A percentile compares a stretch with the other conserved stretches of the same genome.
These are phyloP conservation scores for Heliconius congener DNA, from an alignment of 1,140 invertebrate genomes.

Conservation along the genomic window DNA sequence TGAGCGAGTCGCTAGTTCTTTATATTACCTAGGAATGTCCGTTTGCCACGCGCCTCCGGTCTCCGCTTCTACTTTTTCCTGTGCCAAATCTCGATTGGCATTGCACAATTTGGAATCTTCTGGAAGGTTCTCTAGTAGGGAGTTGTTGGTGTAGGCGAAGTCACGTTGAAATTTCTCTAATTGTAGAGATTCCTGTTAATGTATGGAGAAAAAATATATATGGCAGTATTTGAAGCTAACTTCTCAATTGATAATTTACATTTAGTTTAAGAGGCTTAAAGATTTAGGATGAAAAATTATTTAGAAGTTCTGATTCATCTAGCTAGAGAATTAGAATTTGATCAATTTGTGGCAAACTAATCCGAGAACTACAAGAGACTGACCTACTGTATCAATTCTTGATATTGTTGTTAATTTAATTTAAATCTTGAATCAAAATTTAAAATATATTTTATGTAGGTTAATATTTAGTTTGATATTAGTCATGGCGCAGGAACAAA, in stretches of 20 bases:
- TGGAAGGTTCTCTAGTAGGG: slow-evolving; percentile 41
- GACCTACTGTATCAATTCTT: no score
- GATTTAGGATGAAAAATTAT: no score
- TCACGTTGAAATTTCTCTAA: slow-evolving; percentile 59
- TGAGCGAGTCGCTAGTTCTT: no score
- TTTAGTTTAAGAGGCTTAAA: no score
- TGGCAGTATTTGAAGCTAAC: not conserved
- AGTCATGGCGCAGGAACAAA: no score
- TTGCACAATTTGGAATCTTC: slow-evolving; percentile 49
- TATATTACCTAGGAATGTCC: not conserved
- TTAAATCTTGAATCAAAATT: no score
- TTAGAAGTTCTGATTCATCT: not conserved
- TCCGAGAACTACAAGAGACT: not conserved
- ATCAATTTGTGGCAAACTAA: no score
- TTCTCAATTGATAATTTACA: no score
- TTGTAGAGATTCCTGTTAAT: slow-evolving; percentile 58
- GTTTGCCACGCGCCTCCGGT: slow-evolving; percentile 29
- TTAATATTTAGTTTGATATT: no score
- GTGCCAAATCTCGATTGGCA: slow-evolving; percentile 52
- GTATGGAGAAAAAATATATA: not conserved
- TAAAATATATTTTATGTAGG: no score
- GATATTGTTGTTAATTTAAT: no score
- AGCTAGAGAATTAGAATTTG: no score
- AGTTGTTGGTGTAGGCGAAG: slow-evolving; percentile 46
- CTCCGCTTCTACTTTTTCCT: slow-evolving; percentile 39